Evolutionary conservation across 35 echinoderm and acorn worm genomes (phyloP).

Genomic region (Ptychodera flava): DNA sequence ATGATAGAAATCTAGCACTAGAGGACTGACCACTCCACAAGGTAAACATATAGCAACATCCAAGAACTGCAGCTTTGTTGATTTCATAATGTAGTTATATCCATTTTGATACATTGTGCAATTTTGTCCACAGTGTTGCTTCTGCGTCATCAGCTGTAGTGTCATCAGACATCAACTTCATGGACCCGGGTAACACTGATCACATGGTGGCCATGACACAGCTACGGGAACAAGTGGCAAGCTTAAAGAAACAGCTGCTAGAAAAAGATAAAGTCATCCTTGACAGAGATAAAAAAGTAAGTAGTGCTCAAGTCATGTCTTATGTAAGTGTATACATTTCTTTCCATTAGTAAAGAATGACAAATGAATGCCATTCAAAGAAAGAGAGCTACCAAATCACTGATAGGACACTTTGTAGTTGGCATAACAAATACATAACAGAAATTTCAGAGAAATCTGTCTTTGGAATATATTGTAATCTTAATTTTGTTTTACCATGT

Average conservation of each 20-base stretch:
- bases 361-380: background rate
- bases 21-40: no score
- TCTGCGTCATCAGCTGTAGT: background rate
- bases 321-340: background rate
- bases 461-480: no score
- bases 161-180: conserved; percentile 44
- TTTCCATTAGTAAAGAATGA: background rate
- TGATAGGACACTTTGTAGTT: background rate
- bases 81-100: no score
- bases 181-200: conserved; percentile 82
- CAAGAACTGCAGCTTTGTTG: no score
- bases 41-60: no score
- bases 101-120: no score
- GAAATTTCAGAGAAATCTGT: background rate
- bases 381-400: background rate
- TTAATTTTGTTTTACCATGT: no score
- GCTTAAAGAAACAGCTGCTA: conserved; percentile 73
- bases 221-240: conserved; percentile 82
- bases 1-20: no score
- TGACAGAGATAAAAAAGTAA: conserved; percentile 89
- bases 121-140: background rate
- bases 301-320: background rate
- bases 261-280: conserved; percentile 86
- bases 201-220: conserved; percentile 97
- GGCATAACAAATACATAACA: no score